Percentiles rank a stretch among this genome's conserved stretches.
Conservation (phyloP, 2,888 invertebrate species). For the Torymus auratus region DNA sequence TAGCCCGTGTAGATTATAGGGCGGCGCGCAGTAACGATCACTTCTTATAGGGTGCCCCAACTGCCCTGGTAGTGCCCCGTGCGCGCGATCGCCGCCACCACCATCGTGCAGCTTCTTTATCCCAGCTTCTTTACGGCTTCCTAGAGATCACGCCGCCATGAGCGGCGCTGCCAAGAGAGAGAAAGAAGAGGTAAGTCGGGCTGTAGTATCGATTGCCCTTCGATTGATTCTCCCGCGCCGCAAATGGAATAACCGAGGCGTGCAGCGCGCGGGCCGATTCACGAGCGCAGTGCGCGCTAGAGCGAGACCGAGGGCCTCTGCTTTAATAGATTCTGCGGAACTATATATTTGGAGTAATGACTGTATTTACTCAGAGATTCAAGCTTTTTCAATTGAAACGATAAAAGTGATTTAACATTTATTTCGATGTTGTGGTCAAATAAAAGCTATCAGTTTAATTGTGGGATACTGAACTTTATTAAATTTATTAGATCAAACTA, state of each 20-base stretch:
- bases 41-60: constrained; percentile 74
- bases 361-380: not conserved
- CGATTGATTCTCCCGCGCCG: constrained; percentile 53
- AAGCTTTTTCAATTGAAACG: too few relatives aligned
- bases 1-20: constrained; percentile 77
- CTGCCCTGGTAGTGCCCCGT: constrained; percentile 23
- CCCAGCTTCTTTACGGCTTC: constrained; percentile 17
- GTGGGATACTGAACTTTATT: too few relatives aligned
- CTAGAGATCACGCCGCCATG: constrained; percentile 19
- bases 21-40: constrained; percentile 77
- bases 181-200: not conserved
- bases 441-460: too few relatives aligned
- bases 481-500: too few relatives aligned
- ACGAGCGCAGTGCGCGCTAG: not conserved
- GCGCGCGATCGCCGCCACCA: not conserved
- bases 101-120: constrained; percentile 2
- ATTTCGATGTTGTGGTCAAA: too few relatives aligned
- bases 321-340: constrained; percentile 13
- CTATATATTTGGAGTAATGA: not conserved
- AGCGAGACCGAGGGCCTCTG: constrained; percentile 11
- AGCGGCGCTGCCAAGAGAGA: not conserved
- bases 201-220: constrained; percentile 46
- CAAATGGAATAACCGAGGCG: constrained; percentile 23
- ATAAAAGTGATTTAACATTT: too few relatives aligned
- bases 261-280: not conserved